Evolutionary conservation across 2,888 invertebrate species (phyloP), one percentile per base, ranked within the genome.

Genomic region (Platynereis dumerilii): DNA sequence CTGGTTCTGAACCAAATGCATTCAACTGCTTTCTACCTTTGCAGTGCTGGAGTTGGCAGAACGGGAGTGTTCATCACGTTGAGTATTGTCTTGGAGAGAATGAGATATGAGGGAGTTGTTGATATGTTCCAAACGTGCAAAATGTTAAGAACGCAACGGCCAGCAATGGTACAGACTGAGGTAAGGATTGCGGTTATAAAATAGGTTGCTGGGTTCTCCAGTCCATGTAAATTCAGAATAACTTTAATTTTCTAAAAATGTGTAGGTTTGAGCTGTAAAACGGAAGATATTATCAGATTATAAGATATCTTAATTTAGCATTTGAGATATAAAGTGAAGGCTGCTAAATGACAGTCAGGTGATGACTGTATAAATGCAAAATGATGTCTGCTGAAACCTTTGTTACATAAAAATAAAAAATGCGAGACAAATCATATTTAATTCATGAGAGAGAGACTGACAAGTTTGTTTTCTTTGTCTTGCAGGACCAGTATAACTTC

Each of bases 161-260:
- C 97, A 69, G 96, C 96, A 76, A 99, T 99, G 98, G 97, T 99
- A 77, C 98, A 99, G 86, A 97, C 98, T 74, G 97, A 97, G 92
- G 97, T 96, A 85, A 80, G n/a, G n/a, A n/a, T 81, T 53, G 52
- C 20, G 34, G 12, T 34, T 7, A 34, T 34, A 34, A 34, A 5
- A 34, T 34, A n/a, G 59, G 48, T n/a, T 56, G 20, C 39, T 39
- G 44, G 7, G n/a, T 42, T 42, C 42, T 61, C 42, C n/a, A n/a
- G n/a, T n/a, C n/a, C n/a, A n/a, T n/a, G n/a, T n/a, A n/a, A n/a
- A n/a, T n/a, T 42, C 12, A 42, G 17, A 42, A 42, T 15, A 42
- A 15, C 17, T 12, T 42, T n/a, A 17, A 15, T 15, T 42, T 42
- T 42, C 44, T 12, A 12, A 12, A 42, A 42, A 42, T 42, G 12